Evolutionary conservation across 92 coral and sea anemone genomes (phyloP), one percentile per base, ranked within the genome.

Genomic region (Palythoa grandiflora): DNA sequence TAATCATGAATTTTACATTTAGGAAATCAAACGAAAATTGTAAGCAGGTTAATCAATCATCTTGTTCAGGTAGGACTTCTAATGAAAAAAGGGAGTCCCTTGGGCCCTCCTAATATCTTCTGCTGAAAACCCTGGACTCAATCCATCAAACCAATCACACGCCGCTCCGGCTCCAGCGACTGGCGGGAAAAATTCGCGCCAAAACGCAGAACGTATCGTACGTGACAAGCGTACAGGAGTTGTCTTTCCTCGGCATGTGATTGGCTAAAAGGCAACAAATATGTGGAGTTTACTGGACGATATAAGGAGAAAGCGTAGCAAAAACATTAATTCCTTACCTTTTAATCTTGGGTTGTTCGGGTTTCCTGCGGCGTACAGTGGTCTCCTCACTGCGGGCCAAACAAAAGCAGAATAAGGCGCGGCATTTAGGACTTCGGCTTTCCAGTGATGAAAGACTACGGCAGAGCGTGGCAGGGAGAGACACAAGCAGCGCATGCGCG

Each of bases 321-420:
- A 35, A 11, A 17, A 7, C 35, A 63, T 28, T 28, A 28, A 14
- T 66, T 40, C 66, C 52, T 40, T 88, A 94, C 97, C 97, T 92
- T 74, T 92, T 88, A 78, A 94, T 79, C 87, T 89, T 68, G 9
- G 90, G 80, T 71, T 91, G 89, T 10, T 94, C 98, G 52, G 96
- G 91, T 77, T 97, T 97, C 79, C 99, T 92, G 79, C 91, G 96
- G 70, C 98, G 88, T 16, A 97, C 99, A 35, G 93, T 80, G 73
- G 89, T 90, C 37, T 79, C 94, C 89, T 96, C 93, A 89, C 99
- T 97, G 80, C 90, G 93, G 85, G 88, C 92, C 91, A 87, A 89
- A 79, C 88, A 91, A 89, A 88, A 92, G 89, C 93, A 88, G 89
- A 83, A 90, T 79, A 91, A 89, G 90, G 81, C 68, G 88, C 88